A percentile compares a stretch with the other conserved stretches of the same genome.
Conservation (phyloP, 2,113 vertebrate genomes). For the Poicephalus meyeri region DNA sequence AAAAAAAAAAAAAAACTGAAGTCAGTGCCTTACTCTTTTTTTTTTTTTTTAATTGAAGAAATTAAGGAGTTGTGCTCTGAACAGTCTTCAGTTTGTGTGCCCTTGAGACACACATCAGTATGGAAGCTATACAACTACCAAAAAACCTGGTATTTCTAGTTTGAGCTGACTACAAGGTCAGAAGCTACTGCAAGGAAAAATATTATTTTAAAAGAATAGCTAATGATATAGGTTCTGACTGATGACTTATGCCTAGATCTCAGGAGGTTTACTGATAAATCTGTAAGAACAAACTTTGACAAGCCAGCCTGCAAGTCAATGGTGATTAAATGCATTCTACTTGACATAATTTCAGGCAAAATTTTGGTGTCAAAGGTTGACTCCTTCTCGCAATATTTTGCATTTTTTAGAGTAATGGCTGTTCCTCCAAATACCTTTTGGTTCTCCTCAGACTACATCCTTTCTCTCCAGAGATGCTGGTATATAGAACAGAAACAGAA, state of each 20-base stretch:
- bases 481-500: not conserved
- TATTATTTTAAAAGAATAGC: conserved; percentile 34
- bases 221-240: conserved; percentile 36
- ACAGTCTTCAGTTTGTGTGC: not conserved
- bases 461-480: not conserved
- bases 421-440: not conserved
- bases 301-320: not conserved
- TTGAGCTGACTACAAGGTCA: conserved; percentile 42
- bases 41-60: not conserved
- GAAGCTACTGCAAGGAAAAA: conserved; percentile 16
- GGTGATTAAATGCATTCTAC: not conserved
- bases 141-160: conserved; percentile 1
- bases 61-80: not conserved
- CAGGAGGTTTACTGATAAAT: not conserved
- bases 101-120: not conserved
- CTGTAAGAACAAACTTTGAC: conserved; percentile 6
- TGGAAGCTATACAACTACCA: not conserved
- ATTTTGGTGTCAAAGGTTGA: not conserved
- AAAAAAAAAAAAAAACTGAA: not conserved
- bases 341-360: conserved; percentile 26
- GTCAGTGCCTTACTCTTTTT: not conserved
- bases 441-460: not conserved
- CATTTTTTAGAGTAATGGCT: not conserved
- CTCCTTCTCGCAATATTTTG: not conserved
- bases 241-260: conserved; percentile 19